Base-by-base conservation (phyloP, 2,888 invertebrate species). In the Agrotis clavis region DNA sequence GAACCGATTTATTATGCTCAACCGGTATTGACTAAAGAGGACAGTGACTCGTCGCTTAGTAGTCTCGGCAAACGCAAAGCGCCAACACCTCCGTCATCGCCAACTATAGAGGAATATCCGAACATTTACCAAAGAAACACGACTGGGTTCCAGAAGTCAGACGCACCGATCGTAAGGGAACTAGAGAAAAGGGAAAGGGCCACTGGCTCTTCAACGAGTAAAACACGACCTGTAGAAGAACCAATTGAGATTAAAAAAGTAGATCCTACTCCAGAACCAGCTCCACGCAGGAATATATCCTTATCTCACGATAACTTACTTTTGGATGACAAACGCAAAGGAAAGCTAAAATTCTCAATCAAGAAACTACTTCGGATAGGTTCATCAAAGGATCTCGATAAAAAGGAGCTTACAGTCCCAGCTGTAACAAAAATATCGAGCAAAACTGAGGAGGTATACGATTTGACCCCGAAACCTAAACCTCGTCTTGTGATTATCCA, bases 401-500 rank as follows among this genome's bases (percentile, higher is more conserved):
- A 97, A 77, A 96, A 96, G 71, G 96, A 95, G 73, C 81, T 95
- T 3, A 94, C 92, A 65, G 91, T 96, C 0, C 90, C 94, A 18
- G 87, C 93, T 53, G 90, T 94, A 6, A 87, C 94, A 18, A 97
- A 97, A 77, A 92, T 97, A 57, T 96, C 97, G 0, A 92, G 93
- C 60, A 97, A 96, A 88, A 88, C 90, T 63, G 97, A 97, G 79
- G 97, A 97, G 76, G 94, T 97, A 48, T 95, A 94, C 71, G 97
- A 97, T 57, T 92, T 96, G 63, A 96, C 97, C 25, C 97, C 97
- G 11, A 97, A 97, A 87, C 97, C 97, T 9, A 98, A 98, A 88
- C 98, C 98, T 4, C 97, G 98, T 19, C 96, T 98, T 35, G 98
- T 98, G 75, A 99, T 99, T 84, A 98, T 99, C 78, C 99, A 99